Evolutionary conservation across 2,797 vertebrate species (phyloP), one percentile per base, ranked within the genome.

Genomic region (Sphaeramia orbicularis): DNA sequence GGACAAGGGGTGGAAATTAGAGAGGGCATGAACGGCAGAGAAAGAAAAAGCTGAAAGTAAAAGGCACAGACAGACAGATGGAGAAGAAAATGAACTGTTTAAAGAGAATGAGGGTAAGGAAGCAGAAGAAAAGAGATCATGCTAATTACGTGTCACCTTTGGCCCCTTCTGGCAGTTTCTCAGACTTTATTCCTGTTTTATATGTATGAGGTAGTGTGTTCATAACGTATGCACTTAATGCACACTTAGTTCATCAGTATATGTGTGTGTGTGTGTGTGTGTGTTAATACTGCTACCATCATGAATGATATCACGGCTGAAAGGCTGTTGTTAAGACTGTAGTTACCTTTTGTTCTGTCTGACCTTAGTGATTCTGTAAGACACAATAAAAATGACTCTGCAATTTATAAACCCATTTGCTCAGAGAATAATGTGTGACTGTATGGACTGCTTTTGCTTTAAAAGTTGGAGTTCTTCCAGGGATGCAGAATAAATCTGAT

Each of bases 81-180:
- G 74, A 68, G 40, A 3, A 18, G 35, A 61, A 49, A 43, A 40
- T 43, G 40, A 63, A 40, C 27, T 59, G 35, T 70, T 58, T 18
- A 18, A 37, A 41, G 48, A 18, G 21, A 40, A 60, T 54, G 45
- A 55, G 73, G 38, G 52, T 68, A 73, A 59, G 58, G 66, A 79
- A 84, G 83, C 75, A 30, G 69, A 37, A 81, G 38, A 58, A 69
- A 65, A 69, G 56, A 71, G 66, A 84, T 74, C 66, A 76, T 82
- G 71, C 68, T 85, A 77, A 85, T 86, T 78, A 78, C 66, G 57
- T 61, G 63, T 78, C 80, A 80, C 71, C 59, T 81, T 78, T 71
- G 50, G 47, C 65, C 37, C 49, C 42, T 41, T 6, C 2, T 14
- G 52, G 59, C 69, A 50, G 18, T 52, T 35, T 64, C 32, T 45